Evolutionary conservation across 2,797 vertebrate genomes (phyloP), one percentile per base, ranked within the genome.

Genomic region (Intellagama lesueurii): DNA sequence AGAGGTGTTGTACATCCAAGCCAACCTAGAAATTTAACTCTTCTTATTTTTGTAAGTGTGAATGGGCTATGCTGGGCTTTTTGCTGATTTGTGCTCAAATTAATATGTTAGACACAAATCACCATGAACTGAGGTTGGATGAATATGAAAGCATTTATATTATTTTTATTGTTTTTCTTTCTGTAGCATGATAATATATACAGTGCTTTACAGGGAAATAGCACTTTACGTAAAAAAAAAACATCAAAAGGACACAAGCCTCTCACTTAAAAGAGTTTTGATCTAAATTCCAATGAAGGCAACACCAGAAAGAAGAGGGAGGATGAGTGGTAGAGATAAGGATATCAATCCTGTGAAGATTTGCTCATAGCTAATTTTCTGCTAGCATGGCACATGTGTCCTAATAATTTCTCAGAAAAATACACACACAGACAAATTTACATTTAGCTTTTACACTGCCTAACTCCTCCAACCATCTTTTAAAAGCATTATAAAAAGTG

Each of bases 1-100:
- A 82, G 72, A 90, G 60, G 84, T 76, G 84, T 11, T 76, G 64
- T 64, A 28, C 35, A 76, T 86, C 49, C 28, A 90, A 86, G 47
- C 44, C 5, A n/a, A 5, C n/a, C 70, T 78, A 70, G 56, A 86
- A 47, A 47, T 19, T 1, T 68, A 77, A 14, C 72, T 76, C 72
- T 79, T 24, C 56, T 85, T 56, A 7, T 11, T 70, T 70, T 85
- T 30, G 30, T 40, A 79, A 47, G 22, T 44, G 24, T 69, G 35
- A 89, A 49, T 40, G 44, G 56, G 19, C 7, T 69, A 22, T 17
- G 4, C 19, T 64, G 60, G 60, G 17, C 60, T 22, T 22, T 17
- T 64, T 81, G 56, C 17, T 81, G 56, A 64, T 32, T 32, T 28
- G 77, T 79, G 12, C 77, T 47, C 49, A 30, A 40, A 40, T 76